These are phyloP conservation scores for Cromileptes altivelis DNA, from an alignment of 2,113 vertebrate species.

Conservation along the genomic window DNA sequence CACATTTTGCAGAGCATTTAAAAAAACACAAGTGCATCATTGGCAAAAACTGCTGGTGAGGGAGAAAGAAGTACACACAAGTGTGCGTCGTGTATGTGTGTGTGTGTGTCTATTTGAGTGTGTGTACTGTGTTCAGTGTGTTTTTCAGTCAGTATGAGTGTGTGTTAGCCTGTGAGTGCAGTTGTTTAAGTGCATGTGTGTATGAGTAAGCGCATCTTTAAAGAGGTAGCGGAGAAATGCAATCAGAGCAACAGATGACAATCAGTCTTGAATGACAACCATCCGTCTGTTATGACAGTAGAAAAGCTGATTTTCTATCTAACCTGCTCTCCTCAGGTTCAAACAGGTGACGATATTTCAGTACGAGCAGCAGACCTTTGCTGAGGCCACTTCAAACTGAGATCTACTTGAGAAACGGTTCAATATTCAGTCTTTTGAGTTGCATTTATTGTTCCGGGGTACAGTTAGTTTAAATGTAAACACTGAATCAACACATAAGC, in stretches of 20 bases:
- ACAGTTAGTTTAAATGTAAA: conserved; percentile 8
- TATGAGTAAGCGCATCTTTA: conserved; percentile 59
- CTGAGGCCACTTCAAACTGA: neutral
- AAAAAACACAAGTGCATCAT: conserved; percentile 79
- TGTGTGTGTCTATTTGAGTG: conserved; percentile 31
- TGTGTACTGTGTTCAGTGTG: conserved; percentile 31
- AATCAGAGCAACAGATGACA: conserved; percentile 41
- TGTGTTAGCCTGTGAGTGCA: conserved; percentile 33
- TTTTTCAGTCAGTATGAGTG: conserved; percentile 26
- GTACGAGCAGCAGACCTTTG: neutral
- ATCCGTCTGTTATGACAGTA: neutral
- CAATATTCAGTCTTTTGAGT: neutral
- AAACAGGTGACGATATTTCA: neutral
- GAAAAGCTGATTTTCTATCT: conserved; percentile 14
- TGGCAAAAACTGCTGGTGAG: conserved; percentile 84
- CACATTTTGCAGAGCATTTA: conserved; percentile 66
- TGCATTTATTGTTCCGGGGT: neutral
- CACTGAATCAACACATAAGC: conserved; percentile 6
- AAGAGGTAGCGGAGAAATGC: conserved; percentile 80
- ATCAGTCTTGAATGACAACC: conserved; percentile 16
- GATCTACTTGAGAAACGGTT: neutral
- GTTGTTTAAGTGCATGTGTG: conserved; percentile 52
- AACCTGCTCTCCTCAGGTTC: conserved; percentile 27
- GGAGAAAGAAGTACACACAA: conserved; percentile 70
- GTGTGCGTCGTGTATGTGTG: conserved; percentile 29